Conservation (phyloP, 2,888 invertebrate genomes). For the Capitulum mitella region DNA sequence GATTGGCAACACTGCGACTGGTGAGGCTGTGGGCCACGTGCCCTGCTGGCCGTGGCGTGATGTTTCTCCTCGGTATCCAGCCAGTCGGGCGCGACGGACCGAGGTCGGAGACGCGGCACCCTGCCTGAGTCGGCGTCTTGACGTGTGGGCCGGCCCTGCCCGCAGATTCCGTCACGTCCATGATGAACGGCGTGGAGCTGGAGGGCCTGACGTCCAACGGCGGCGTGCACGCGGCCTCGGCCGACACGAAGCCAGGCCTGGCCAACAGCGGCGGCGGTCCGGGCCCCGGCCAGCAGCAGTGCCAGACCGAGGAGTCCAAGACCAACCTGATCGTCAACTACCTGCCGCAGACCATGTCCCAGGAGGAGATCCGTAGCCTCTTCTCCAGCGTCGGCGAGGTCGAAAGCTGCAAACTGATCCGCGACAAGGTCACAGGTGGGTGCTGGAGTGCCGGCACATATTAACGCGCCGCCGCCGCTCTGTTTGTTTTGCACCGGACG, state of each 20-base stretch:
- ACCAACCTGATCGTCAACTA: slow-evolving; percentile 99
- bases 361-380: slow-evolving; percentile 94
- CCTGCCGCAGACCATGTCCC: slow-evolving; percentile 98
- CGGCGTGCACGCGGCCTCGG: neutral
- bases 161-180: slow-evolving; percentile 4
- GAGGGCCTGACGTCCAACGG: slow-evolving; percentile 5
- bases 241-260: slow-evolving; percentile 37
- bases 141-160: slow-evolving; percentile 36
- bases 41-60: neutral
- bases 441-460: too few species aligned
- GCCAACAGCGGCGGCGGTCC: slow-evolving; percentile 38
- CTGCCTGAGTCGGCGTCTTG: slow-evolving; percentile 27
- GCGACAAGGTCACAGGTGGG: slow-evolving; percentile 92
- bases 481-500: too few species aligned
- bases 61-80: neutral
- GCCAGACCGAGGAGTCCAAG: slow-evolving; percentile 82
- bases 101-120: neutral
- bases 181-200: slow-evolving; percentile 25
- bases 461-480: too few species aligned
- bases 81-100: neutral
- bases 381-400: slow-evolving; percentile 99
- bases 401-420: slow-evolving; percentile 96
- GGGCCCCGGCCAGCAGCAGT: slow-evolving; percentile 45
- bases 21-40: too few species aligned
- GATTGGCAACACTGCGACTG: too few species aligned